Percentiles rank a stretch among this genome's conserved stretches.
Evolutionary conservation across 1,140 invertebrate genomes (phyloP).

Genomic region (Diorhabda elongata): DNA sequence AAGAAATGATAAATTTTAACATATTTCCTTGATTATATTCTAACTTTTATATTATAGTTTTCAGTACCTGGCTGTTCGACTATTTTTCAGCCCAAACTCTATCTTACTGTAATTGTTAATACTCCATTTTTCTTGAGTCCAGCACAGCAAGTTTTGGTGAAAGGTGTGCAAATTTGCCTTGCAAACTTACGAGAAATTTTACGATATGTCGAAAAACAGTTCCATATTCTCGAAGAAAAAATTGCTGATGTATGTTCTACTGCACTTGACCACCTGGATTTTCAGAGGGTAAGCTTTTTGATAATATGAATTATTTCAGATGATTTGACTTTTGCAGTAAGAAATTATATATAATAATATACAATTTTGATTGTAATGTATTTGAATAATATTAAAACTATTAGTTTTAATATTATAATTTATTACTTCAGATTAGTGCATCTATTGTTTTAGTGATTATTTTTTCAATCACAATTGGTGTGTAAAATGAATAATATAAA

Average conservation of each 20-base stretch:
- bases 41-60: conserved; percentile 54
- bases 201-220: conserved; percentile 54
- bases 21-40: too few relatives aligned
- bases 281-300: conserved; percentile 36
- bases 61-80: conserved; percentile 63
- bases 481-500: too few relatives aligned
- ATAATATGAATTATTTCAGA: neutral
- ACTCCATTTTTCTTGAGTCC: conserved; percentile 71
- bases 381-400: too few relatives aligned
- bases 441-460: too few relatives aligned
- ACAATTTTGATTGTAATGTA: too few relatives aligned
- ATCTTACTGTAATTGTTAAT: conserved; percentile 75
- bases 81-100: conserved; percentile 67
- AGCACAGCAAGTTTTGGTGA: conserved; percentile 70
- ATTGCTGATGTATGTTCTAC: conserved; percentile 56
- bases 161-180: conserved; percentile 65
- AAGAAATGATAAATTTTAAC: too few relatives aligned
- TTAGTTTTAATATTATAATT: too few relatives aligned
- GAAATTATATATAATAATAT: too few relatives aligned
- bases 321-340: neutral
- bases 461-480: too few relatives aligned
- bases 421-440: too few relatives aligned
- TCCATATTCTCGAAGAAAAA: conserved; percentile 60
- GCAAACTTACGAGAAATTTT: conserved; percentile 62
- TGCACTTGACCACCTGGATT: conserved; percentile 55